Percentiles rank a stretch among this genome's conserved stretches.
Conservation (phyloP, 2,113 vertebrate species). For the Elgaria multicarinata region DNA sequence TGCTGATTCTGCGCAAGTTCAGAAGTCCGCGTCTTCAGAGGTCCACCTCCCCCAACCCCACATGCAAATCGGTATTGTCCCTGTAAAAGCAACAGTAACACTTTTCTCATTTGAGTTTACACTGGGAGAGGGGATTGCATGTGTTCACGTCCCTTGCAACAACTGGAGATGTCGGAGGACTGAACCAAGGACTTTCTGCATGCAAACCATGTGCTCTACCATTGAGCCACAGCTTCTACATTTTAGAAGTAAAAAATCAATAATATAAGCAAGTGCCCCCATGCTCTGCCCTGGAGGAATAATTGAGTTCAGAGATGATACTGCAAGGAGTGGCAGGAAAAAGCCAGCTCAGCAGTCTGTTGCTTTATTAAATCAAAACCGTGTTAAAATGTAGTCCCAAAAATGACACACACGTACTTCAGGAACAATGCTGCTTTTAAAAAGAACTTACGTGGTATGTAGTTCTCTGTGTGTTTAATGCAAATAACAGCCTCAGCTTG, state of each 20-base stretch:
- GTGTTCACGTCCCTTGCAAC: no score
- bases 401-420: conserved; percentile 31
- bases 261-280: neutral
- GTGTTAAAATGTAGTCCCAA: conserved; percentile 67
- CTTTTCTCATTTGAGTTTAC: no score
- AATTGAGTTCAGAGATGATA: conserved; percentile 47
- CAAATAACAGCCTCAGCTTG: conserved; percentile 35
- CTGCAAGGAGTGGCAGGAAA: neutral
- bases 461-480: conserved; percentile 42
- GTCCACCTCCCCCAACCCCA: no score
- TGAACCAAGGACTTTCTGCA: neutral
- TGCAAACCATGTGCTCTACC: neutral
- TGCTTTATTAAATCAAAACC: conserved; percentile 61
- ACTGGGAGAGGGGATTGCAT: no score
- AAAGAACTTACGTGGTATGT: conserved; percentile 33
- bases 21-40: no score
- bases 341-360: conserved; percentile 35
- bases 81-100: no score
- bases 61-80: no score
- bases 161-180: neutral
- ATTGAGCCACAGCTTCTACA: neutral
- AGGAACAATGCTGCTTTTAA: conserved; percentile 38
- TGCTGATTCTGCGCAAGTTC: no score
- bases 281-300: neutral
- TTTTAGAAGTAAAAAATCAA: neutral